Evolutionary conservation across 2,797 vertebrate genomes (phyloP).

Genomic region (Mus spretus): DNA sequence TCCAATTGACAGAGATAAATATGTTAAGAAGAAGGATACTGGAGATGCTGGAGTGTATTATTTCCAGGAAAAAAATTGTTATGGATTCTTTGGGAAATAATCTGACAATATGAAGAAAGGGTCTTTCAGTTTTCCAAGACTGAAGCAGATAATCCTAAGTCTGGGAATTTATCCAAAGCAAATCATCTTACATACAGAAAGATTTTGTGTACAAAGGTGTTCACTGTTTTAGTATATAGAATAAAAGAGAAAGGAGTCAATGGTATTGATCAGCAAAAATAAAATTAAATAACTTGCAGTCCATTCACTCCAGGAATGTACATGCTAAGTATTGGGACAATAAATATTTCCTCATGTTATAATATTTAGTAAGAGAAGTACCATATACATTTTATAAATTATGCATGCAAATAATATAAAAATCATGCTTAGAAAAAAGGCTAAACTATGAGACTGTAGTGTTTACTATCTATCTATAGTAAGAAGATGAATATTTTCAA

Average conservation of each 20-base stretch:
- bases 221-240: conserved; percentile 52
- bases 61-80: conserved; percentile 4
- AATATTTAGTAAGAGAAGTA: conserved; percentile 25
- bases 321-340: background rate
- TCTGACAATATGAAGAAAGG: conserved; percentile 40
- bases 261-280: background rate
- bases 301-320: background rate
- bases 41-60: background rate
- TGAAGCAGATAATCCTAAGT: conserved; percentile 60
- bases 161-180: conserved; percentile 54
- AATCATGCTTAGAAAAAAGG: conserved; percentile 32
- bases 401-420: background rate
- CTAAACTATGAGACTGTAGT: conserved; percentile 19
- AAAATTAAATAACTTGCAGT: conserved; percentile 29
- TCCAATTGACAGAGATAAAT: conserved; percentile 41
- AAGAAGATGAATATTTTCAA: background rate
- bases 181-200: conserved; percentile 35
- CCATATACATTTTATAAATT: background rate
- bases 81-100: conserved; percentile 35
- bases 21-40: background rate
- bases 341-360: background rate
- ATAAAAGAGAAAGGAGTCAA: background rate
- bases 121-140: conserved; percentile 44
- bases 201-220: conserved; percentile 22
- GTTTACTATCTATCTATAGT: background rate